Percentiles rank a stretch among this genome's conserved stretches.
Conservation (phyloP, 2,888 invertebrate species). For the Perizoma affinitatum region DNA sequence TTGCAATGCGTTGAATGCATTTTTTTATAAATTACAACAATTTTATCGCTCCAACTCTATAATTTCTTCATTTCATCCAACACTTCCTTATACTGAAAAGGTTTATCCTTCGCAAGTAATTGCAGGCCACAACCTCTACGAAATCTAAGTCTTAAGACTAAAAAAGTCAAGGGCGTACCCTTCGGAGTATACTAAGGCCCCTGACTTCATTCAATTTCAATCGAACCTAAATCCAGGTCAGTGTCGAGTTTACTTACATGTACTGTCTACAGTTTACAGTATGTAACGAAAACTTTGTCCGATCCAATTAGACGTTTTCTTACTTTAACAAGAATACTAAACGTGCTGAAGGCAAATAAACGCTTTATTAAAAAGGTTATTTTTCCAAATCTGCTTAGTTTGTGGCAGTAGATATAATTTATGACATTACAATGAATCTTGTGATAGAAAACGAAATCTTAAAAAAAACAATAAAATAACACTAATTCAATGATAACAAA, state of each 20-base stretch:
- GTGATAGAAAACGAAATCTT: too few species aligned
- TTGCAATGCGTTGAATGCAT: too few species aligned
- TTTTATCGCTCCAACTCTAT: background rate
- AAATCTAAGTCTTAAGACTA: conserved; percentile 31
- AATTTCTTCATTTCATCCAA: conserved; percentile 3
- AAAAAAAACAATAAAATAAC: too few species aligned
- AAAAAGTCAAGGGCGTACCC: conserved; percentile 45
- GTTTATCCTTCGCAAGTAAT: conserved; percentile 23
- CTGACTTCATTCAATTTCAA: conserved; percentile 7
- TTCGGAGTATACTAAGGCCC: conserved; percentile 34
- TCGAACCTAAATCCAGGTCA: conserved; percentile 1
- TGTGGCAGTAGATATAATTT: too few species aligned
- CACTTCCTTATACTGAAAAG: conserved; percentile 22
- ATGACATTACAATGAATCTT: too few species aligned
- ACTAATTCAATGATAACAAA: too few species aligned
- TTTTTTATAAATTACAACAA: background rate
- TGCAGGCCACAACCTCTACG: conserved; percentile 4
- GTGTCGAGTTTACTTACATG: background rate
- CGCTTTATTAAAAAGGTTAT: too few species aligned
- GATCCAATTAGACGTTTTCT: too few species aligned
- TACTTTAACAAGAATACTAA: too few species aligned
- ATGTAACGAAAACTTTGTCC: background rate
- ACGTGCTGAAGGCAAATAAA: too few species aligned
- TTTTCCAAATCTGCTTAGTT: too few species aligned
- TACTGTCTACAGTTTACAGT: too few species aligned